These are phyloP conservation scores for Arenicola marina DNA, from an alignment of 2,888 invertebrate genomes.

Conservation along the genomic window DNA sequence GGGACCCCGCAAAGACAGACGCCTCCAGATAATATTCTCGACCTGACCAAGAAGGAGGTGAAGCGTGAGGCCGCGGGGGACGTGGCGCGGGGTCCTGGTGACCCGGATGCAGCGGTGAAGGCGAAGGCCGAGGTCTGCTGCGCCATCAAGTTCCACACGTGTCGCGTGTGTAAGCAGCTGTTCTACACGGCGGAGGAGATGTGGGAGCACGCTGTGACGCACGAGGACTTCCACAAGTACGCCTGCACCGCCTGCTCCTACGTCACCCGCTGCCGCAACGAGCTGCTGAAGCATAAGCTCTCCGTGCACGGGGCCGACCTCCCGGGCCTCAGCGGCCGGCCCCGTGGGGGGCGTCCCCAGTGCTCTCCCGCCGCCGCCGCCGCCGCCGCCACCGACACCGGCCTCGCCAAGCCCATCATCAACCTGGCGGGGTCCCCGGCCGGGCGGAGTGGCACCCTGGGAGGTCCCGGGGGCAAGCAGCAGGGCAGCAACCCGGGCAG, in stretches of 20 bases:
- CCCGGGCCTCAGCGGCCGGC: background rate
- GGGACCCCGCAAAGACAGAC: too few relatives aligned
- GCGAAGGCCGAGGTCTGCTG: conserved; percentile 11
- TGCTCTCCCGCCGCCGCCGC: background rate
- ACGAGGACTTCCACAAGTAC: conserved; percentile 18
- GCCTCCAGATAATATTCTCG: background rate
- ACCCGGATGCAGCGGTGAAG: background rate
- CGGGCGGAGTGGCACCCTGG: background rate
- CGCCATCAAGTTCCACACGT: conserved; percentile 26
- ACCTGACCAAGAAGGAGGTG: background rate
- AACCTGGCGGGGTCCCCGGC: background rate
- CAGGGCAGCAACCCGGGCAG: background rate
- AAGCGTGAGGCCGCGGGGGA: background rate
- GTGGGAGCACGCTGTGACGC: conserved; percentile 25
- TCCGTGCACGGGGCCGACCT: background rate
- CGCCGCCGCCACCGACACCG: too few relatives aligned
- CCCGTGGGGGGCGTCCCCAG: background rate
- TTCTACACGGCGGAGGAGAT: conserved; percentile 23
- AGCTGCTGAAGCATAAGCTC: conserved; percentile 12
- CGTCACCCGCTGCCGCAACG: background rate
- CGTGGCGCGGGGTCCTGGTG: background rate
- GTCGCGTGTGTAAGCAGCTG: conserved; percentile 28
- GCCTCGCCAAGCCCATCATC: background rate
- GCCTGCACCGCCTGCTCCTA: conserved; percentile 17
- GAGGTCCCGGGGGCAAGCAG: too few relatives aligned